Base-by-base conservation (phyloP, 2,888 invertebrate species). In the Spilarctia lutea region DNA sequence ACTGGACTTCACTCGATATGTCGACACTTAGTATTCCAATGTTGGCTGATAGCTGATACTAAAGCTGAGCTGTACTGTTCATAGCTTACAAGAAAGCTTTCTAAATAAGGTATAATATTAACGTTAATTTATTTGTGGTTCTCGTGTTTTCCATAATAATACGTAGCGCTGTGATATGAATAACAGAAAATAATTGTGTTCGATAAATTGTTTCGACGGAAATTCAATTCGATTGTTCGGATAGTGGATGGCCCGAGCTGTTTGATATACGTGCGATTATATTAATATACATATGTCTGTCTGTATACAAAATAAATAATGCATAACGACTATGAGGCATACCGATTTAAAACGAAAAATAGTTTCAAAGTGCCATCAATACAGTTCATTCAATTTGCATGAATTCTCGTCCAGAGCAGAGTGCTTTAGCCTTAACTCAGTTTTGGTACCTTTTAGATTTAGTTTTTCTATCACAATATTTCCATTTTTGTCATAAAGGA, bases 351-450 rank as follows among this genome's bases (percentile, higher is more conserved):
- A 89, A 86, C 84, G 85, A 82, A 90, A 92, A 93, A 92, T 90
- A 90, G 93, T 92, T 90, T 88, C 85, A 89, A 91, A 92, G 91
- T 90, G 90, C 91, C 91, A 91, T 92, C 92, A 90, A 93, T 92
- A 91, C 85, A 89, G 91, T 92, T 92, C 88, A 90, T 91, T 91
- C 90, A 91, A 93, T 93, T 92, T 93, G 91, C 90, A 92, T 93
- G 91, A 88, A 91, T 91, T 92, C 92, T 87, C 85, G 89, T 88
- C 85, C 85, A 89, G 85, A 90, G 88, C 86, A 86, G 87, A 91
- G 88, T 91, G 91, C 89, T 90, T 87, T 85, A 86, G 86, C 86
- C 89, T 89, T 91, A 89, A 90, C 83, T 86, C 85, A 88, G 90
- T 93, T 93, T 91, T 91, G 87, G 87, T 86, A 87, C 87, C 86